Evolutionary conservation across 2,888 invertebrate genomes (phyloP).

Genomic region (Agonopterix heracliana): DNA sequence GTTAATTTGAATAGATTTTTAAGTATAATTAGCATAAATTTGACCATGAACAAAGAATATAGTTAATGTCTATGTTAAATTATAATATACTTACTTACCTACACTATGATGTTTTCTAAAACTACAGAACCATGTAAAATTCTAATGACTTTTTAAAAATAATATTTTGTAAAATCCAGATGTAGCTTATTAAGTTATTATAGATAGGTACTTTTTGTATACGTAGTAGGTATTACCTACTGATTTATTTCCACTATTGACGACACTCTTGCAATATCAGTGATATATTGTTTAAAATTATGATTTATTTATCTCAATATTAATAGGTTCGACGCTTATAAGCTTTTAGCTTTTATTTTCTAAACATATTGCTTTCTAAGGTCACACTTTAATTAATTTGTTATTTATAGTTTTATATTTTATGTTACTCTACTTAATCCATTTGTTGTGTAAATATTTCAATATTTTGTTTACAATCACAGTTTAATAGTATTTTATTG

Average conservation of each 20-base stretch:
- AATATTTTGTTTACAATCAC: constrained; percentile 53
- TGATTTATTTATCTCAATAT: constrained; percentile 9
- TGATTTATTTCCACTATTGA: neutral
- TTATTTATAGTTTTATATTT: constrained; percentile 56
- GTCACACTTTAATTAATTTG: constrained; percentile 39
- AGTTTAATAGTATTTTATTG: constrained; percentile 41
- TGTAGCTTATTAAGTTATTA: too few relatives aligned
- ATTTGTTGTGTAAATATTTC: constrained; percentile 69
- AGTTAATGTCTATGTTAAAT: neutral
- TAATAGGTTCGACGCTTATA: constrained; percentile 18
- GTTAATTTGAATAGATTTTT: neutral
- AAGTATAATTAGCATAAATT: neutral
- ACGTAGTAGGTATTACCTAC: too few relatives aligned
- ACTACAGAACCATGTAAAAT: too few relatives aligned
- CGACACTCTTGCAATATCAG: neutral
- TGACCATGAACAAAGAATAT: neutral
- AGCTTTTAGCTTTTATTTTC: constrained; percentile 29
- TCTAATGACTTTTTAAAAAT: too few relatives aligned
- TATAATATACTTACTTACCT: neutral
- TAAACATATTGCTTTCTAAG: constrained; percentile 25
- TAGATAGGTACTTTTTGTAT: too few relatives aligned
- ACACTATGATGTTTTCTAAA: too few relatives aligned
- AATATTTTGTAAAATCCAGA: too few relatives aligned
- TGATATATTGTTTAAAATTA: neutral
- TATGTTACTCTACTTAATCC: constrained; percentile 50